These are phyloP conservation scores for Lutjanus erythropterus DNA, from an alignment of 2,113 vertebrate genomes.

Conservation along the genomic window DNA sequence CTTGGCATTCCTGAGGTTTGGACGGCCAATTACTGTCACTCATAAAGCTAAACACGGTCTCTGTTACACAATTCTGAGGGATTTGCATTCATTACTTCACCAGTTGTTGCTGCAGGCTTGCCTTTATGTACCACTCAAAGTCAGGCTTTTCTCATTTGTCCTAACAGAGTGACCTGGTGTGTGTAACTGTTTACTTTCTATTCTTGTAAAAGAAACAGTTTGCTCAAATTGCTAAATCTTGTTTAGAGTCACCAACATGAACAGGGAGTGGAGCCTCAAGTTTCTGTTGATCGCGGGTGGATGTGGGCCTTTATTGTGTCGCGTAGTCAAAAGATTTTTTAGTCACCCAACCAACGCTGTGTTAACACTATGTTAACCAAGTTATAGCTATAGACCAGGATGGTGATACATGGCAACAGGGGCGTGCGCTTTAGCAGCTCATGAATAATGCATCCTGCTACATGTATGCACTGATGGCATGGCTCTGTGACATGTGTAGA, in stretches of 20 bases:
- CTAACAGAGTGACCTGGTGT: neutral
- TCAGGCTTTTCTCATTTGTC: conserved; percentile 30
- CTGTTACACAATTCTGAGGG: conserved; percentile 17
- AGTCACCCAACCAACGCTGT: neutral
- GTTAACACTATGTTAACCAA: too few relatives aligned
- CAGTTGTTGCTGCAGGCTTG: conserved; percentile 5
- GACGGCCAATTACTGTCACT: conserved; percentile 39
- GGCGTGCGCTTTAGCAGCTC: too few relatives aligned
- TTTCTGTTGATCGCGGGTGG: neutral
- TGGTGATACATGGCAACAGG: too few relatives aligned
- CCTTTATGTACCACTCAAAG: conserved; percentile 32
- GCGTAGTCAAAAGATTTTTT: too few relatives aligned
- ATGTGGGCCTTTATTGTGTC: neutral
- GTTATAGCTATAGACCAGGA: too few relatives aligned
- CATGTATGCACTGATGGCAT: too few relatives aligned
- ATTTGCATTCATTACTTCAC: conserved; percentile 20
- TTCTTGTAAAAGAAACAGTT: neutral
- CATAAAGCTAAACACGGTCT: conserved; percentile 38
- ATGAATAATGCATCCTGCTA: too few relatives aligned
- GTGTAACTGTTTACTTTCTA: conserved; percentile 35
- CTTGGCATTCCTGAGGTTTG: conserved; percentile 28
- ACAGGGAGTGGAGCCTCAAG: neutral
- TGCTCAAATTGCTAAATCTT: neutral
- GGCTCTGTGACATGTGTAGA: too few relatives aligned
- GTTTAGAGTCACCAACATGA: neutral